Evolutionary conservation across 2,113 vertebrate species (phyloP), one percentile per base, ranked within the genome.

Genomic region (Limnothrissa miodon): DNA sequence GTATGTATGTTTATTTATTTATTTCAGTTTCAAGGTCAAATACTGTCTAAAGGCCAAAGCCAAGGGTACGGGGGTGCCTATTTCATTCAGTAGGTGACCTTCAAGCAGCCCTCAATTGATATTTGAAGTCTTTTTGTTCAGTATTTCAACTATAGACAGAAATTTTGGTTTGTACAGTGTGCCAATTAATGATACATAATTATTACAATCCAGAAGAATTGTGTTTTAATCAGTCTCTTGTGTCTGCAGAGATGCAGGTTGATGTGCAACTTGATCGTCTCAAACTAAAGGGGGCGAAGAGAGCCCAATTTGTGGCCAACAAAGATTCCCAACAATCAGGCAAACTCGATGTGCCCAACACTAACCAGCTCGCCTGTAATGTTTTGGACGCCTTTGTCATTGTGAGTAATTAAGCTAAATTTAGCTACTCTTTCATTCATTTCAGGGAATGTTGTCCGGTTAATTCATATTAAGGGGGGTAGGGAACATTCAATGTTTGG

Each of bases 241-340:
- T 33, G 5, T 39, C 46, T 48, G 15, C 89, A 96, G 96, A 93
- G 83, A 95, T 96, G 88, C 94, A 95, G 78, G 94, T 96, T 88
- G 94, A 96, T 86, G 91, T 96, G 86, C 91, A 95, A 56, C 80
- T 96, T 92, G 96, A 96, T 90, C 95, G 95, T 86, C 94, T 95
- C 33, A 96, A 96, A 86, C 95, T 96, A 87, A 96, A 96, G 46
- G 96, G 96, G 85, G 94, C 95, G 85, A 92, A 95, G 84, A 93
- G 96, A 88, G 95, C 94, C 42, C 92, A 96, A 1, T 96, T 96
- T 83, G 91, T 96, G 15, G 93, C 95, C 87, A 95, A 85, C 87
- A 94, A 74, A 78, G 93, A 93, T 46, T 92, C 96, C 0, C 91
- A 89, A 79, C 93, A 95, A 87, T 93, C 94, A 0, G 95, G 95